Evolutionary conservation across 2,888 invertebrate genomes (phyloP).

Genomic region (Rugalucina vietnamica): DNA sequence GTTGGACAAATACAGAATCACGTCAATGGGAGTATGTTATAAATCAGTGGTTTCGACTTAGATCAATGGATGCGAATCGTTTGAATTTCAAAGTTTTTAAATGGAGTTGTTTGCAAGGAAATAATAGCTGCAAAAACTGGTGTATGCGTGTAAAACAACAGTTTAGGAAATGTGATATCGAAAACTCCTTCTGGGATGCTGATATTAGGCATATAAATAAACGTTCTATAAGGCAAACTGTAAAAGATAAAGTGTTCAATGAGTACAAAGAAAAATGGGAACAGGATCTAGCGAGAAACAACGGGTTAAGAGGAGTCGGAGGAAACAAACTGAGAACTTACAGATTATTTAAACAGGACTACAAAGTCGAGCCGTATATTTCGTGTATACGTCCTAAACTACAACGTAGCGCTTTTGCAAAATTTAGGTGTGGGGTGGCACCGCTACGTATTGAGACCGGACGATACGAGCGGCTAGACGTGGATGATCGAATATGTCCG

Average conservation of each 20-base stretch:
- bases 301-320: neutral
- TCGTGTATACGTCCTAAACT: neutral
- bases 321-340: no score
- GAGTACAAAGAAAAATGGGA: neutral
- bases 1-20: neutral
- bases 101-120: neutral
- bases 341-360: neutral
- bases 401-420: neutral
- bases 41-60: neutral
- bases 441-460: no score
- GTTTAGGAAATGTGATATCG: neutral
- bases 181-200: neutral
- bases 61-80: neutral
- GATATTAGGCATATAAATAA: neutral
- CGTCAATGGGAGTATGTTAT: neutral
- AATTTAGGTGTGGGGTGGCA: no score
- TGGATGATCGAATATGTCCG: no score
- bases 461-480: no score
- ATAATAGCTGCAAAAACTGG: neutral
- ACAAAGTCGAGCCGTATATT: neutral
- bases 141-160: neutral
- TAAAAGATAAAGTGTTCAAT: neutral
- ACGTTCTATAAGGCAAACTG: neutral
- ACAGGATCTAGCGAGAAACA: neutral
- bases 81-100: neutral